These are phyloP conservation scores for Dipodomys stephensi DNA, from an alignment of 2,113 vertebrate genomes.

Conservation along the genomic window DNA sequence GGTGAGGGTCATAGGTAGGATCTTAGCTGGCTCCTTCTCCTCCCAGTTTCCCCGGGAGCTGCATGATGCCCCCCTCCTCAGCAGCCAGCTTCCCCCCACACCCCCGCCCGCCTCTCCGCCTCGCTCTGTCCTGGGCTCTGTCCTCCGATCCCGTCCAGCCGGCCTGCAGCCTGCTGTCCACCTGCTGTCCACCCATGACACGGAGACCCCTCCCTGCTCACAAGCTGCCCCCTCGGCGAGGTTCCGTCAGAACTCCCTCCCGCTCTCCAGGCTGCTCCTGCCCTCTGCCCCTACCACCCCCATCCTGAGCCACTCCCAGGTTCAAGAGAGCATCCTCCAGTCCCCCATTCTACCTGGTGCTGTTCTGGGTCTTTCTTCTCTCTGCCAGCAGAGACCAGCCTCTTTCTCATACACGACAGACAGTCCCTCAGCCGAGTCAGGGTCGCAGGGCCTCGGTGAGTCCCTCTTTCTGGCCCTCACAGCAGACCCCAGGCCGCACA, in stretches of 20 bases:
- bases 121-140: neutral
- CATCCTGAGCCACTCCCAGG: neutral
- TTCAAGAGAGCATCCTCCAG: neutral
- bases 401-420: neutral
- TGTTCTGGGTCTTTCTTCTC: neutral
- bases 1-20: too few species aligned
- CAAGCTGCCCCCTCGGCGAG: too few species aligned
- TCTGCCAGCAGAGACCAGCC: neutral
- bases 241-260: too few species aligned
- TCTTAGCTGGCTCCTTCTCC: neutral
- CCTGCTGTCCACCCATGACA: too few species aligned
- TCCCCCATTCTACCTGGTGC: rapidly evolving
- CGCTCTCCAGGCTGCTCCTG: neutral
- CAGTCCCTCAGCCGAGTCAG: rapidly evolving
- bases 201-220: neutral
- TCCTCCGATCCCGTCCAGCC: rapidly evolving
- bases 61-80: neutral
- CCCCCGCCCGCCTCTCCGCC: too few species aligned
- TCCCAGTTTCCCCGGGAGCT: neutral
- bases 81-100: rapidly evolving
- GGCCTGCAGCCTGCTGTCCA: neutral
- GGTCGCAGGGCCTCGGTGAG: too few species aligned
- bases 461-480: neutral
- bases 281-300: too few species aligned
- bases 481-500: rapidly evolving